These are phyloP conservation scores for Tachycineta bicolor DNA, from an alignment of 2,113 vertebrate genomes.

Conservation along the genomic window DNA sequence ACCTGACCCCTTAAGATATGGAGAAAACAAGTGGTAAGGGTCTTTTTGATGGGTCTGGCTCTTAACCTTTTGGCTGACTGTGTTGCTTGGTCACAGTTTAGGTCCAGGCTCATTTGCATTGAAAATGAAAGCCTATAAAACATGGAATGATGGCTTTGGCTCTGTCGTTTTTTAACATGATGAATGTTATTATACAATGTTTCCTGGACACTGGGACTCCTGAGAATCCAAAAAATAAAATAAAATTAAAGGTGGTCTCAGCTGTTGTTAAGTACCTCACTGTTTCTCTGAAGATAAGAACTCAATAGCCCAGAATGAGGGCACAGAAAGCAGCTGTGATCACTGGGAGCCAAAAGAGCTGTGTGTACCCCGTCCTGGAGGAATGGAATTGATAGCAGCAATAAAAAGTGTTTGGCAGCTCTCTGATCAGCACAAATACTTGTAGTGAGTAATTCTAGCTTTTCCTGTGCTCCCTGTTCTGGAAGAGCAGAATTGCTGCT, in stretches of 20 bases:
- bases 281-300: conserved; percentile 42
- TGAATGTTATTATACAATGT: neutral
- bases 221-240: neutral
- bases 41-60: neutral
- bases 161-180: neutral
- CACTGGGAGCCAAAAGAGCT: conserved; percentile 16
- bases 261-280: conserved; percentile 17
- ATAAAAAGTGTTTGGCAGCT: conserved; percentile 47
- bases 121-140: neutral
- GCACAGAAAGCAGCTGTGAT: conserved; percentile 17
- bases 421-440: conserved; percentile 20
- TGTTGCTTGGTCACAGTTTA: neutral
- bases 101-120: neutral
- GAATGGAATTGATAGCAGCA: conserved; percentile 44
- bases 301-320: neutral
- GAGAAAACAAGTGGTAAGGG: neutral
- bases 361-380: neutral
- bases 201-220: neutral
- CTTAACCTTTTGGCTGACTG: neutral
- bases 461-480: conserved; percentile 27
- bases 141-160: neutral
- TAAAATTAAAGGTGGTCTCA: neutral
- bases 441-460: conserved; percentile 5
- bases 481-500: conserved; percentile 21
- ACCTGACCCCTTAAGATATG: neutral